Evolutionary conservation across 2,797 vertebrate genomes (phyloP).

Genomic region (Malacoctenus gilli): DNA sequence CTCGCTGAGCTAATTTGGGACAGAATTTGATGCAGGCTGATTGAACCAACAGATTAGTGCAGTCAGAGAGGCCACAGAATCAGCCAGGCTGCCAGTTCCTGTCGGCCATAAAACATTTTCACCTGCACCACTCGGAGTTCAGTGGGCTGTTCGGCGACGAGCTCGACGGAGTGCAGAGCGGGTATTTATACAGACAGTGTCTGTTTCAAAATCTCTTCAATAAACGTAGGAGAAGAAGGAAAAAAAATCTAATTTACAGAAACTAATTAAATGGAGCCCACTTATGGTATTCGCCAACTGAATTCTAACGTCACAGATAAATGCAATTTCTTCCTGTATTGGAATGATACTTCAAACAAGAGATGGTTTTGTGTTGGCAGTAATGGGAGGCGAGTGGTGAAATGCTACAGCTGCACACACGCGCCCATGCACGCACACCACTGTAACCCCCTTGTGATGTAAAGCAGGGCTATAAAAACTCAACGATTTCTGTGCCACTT

Average conservation of each 20-base stretch:
- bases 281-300: neutral
- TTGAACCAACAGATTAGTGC: constrained; percentile 2
- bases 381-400: neutral
- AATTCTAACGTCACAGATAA: neutral
- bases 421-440: too few species aligned
- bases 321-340: neutral
- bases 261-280: neutral
- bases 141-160: neutral
- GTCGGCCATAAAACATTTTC: constrained; percentile 2
- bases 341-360: neutral
- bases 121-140: neutral
- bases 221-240: too few species aligned
- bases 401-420: constrained; percentile 14
- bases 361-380: neutral
- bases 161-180: neutral
- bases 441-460: neutral
- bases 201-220: neutral
- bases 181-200: neutral
- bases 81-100: constrained; percentile 6
- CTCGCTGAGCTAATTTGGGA: constrained; percentile 5
- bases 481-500: constrained; percentile 10
- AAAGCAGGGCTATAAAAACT: constrained; percentile 24
- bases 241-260: neutral
- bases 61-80: constrained; percentile 2
- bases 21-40: constrained; percentile 11